These are phyloP conservation scores for Enteromius viviparus DNA, from an alignment of 2,797 vertebrate species.

Conservation along the genomic window DNA sequence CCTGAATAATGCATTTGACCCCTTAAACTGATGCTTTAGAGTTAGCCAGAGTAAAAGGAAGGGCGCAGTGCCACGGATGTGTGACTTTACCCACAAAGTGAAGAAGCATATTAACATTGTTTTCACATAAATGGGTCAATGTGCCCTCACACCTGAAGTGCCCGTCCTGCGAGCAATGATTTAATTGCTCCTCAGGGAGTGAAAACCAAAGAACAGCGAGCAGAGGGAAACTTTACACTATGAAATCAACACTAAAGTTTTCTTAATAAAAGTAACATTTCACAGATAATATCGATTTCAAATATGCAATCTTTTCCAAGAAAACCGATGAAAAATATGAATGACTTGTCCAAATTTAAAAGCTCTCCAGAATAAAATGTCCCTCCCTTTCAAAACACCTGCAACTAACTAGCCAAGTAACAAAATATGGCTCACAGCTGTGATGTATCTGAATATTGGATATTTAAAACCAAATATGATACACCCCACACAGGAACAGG, in stretches of 20 bases:
- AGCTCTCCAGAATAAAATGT: not conserved
- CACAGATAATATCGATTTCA: not conserved
- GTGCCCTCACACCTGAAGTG: constrained; percentile 23
- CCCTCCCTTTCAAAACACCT: not conserved
- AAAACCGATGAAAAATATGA: not conserved
- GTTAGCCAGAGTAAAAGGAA: not conserved
- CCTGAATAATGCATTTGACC: constrained; percentile 32
- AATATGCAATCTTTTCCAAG: not conserved
- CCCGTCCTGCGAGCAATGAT: not conserved
- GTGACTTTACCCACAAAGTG: constrained; percentile 23
- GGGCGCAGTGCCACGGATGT: not conserved
- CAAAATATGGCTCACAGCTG: not conserved
- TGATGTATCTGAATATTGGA: not conserved
- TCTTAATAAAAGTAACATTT: constrained; percentile 1
- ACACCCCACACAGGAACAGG: not conserved
- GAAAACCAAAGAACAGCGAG: not conserved
- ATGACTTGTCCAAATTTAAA: not conserved
- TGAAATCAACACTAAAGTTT: not conserved
- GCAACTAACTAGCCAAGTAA: not conserved
- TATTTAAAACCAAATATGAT: not conserved
- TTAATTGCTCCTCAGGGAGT: constrained; percentile 20
- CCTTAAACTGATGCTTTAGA: constrained; percentile 31
- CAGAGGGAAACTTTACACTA: not conserved
- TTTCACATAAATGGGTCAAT: constrained; percentile 46
- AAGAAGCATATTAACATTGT: constrained; percentile 41